Evolutionary conservation across 2,797 vertebrate genomes (phyloP).

Genomic region (Orestias chungarensis): DNA sequence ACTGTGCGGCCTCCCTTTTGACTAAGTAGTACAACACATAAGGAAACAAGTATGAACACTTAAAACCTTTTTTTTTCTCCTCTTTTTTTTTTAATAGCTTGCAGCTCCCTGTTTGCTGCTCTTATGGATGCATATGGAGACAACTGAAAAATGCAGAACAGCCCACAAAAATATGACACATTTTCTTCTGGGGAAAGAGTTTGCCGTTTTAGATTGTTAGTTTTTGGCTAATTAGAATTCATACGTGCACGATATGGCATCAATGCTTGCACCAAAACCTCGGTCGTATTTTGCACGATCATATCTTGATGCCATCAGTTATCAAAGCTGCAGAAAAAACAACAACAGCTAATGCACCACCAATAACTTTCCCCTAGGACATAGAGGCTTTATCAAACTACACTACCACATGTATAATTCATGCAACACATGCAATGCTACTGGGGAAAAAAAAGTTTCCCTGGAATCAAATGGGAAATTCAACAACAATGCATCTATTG

Average conservation of each 20-base stretch:
- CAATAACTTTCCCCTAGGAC: constrained; percentile 11
- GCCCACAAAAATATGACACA: not conserved
- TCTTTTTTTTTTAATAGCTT: not conserved
- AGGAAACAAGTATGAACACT: constrained; percentile 17
- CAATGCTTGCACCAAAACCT: not conserved
- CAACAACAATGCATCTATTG: constrained; percentile 38
- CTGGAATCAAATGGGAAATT: constrained; percentile 56
- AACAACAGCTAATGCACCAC: constrained; percentile 12
- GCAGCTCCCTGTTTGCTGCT: constrained; percentile 15
- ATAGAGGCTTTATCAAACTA: constrained; percentile 29
- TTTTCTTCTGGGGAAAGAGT: not conserved
- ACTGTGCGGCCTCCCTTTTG: constrained; percentile 51
- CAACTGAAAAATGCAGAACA: constrained; percentile 6
- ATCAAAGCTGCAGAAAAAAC: constrained; percentile 18
- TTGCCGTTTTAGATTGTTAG: not conserved
- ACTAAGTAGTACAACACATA: constrained; percentile 23
- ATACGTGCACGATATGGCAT: not conserved
- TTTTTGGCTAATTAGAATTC: not conserved
- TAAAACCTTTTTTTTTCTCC: constrained; percentile 6
- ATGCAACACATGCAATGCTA: not conserved
- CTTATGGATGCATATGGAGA: constrained; percentile 11
- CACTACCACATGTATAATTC: constrained; percentile 25
- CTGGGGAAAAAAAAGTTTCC: constrained; percentile 38
- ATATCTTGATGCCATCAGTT: constrained; percentile 3
- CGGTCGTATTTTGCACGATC: constrained; percentile 21